These are phyloP conservation scores for Brachyptera putata DNA, from an alignment of 2,888 invertebrate species.

Conservation along the genomic window DNA sequence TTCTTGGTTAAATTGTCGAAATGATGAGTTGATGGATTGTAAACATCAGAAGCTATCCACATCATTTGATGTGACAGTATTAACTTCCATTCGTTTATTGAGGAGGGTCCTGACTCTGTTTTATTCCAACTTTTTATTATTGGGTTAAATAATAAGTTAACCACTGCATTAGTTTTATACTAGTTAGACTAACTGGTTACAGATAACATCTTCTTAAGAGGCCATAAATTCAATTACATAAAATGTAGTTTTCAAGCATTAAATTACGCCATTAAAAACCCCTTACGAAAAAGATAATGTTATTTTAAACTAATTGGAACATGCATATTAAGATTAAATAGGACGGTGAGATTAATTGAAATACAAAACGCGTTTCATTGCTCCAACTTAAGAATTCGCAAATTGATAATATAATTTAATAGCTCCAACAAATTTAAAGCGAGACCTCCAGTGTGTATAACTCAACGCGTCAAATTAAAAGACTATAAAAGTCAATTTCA, in stretches of 20 bases:
- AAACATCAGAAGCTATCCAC: no score
- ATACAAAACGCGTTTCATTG: neutral
- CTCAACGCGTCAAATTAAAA: no score
- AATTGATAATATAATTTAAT: neutral
- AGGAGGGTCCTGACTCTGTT: no score
- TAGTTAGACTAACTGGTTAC: neutral
- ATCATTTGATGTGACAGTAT: no score
- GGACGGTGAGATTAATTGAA: neutral
- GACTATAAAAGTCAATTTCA: no score
- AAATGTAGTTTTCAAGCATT: neutral
- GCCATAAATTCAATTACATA: neutral
- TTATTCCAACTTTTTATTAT: no score
- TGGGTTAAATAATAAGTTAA: no score
- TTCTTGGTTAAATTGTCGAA: no score
- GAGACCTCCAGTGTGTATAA: no score
- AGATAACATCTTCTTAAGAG: neutral
- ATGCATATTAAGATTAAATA: neutral
- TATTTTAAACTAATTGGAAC: constrained; percentile 7
- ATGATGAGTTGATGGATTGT: no score
- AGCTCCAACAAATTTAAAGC: no score
- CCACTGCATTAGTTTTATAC: neutral
- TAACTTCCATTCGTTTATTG: no score
- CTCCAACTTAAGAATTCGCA: neutral
- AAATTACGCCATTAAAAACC: neutral
- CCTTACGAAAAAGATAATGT: neutral